These are phyloP conservation scores for Bubo bubo DNA, from an alignment of 2,113 vertebrate genomes.

Conservation along the genomic window DNA sequence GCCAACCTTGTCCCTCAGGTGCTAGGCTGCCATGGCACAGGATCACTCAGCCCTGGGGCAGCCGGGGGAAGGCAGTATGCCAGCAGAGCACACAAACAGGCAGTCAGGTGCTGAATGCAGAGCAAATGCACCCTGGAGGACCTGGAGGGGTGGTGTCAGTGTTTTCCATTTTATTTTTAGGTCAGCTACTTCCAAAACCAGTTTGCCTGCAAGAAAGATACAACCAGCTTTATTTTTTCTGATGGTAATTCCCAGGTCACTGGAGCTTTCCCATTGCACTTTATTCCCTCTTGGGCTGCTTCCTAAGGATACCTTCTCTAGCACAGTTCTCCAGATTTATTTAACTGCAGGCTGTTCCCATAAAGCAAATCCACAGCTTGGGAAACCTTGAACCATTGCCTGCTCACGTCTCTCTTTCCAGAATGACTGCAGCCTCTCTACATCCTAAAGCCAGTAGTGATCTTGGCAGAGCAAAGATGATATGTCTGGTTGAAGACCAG, in stretches of 20 bases:
- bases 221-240: neutral
- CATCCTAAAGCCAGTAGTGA: neutral
- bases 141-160: neutral
- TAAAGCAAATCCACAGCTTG: neutral
- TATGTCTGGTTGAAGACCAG: neutral
- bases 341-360: neutral
- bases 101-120: neutral
- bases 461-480: neutral
- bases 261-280: neutral
- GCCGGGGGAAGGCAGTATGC: fast-evolving
- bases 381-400: neutral
- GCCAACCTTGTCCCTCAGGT: neutral
- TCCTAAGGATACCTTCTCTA: neutral
- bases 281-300: neutral
- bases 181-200: neutral
- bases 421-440: neutral
- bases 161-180: neutral
- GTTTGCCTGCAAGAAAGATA: neutral
- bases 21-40: fast-evolving
- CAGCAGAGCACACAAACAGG: fast-evolving
- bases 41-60: fast-evolving
- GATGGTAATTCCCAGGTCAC: neutral
- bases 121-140: neutral
- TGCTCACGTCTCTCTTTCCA: neutral
- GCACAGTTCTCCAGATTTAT: neutral